Evolutionary conservation across 2,797 vertebrate species (phyloP), one percentile per base, ranked within the genome.

Genomic region (Paguma larvata): DNA sequence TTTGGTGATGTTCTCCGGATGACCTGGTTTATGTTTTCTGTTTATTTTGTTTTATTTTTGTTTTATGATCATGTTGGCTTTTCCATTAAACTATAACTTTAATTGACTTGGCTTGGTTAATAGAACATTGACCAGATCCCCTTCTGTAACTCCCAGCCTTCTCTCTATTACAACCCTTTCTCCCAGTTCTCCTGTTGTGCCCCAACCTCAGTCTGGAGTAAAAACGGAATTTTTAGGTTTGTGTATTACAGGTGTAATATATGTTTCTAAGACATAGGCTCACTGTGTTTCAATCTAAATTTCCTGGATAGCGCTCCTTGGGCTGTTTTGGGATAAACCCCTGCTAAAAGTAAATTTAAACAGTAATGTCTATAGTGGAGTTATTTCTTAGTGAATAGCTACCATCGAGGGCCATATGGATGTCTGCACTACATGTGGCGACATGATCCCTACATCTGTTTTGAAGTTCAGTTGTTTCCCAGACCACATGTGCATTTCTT

Each of bases 61-160:
- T 97, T 97, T 98, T 89, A 97, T 98, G 89, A 95, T 98, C 96
- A 78, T 96, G 78, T 98, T 98, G 98, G 95, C 95, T 98, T 98
- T 98, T 98, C 97, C 95, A 98, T 98, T 98, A 96, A 98, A 95
- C 89, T 97, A 91, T 93, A 97, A 80, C 96, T 97, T 95, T 98
- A 97, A 98, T 87, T 98, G 97, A 89, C 7, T 94, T 98, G 59
- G 16, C 97, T 98, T 94, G 92, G 48, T 96, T 97, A 97, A 96
- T 95, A 97, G 96, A 97, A 88, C 84, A 97, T 38, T 97, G 89
- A 95, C 75, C 96, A 98, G 98, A 97, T 86, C 95, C 56, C 38
- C 21, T 72, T 93, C 19, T 75, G 75, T 73, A 77, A 95, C 75
- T 79, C n/a, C 59, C 32, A 77, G 44, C 7, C 25, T 25, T 77